Base-by-base conservation (phyloP, 2,888 invertebrate genomes). In the Disparrhopalites patrizii region DNA sequence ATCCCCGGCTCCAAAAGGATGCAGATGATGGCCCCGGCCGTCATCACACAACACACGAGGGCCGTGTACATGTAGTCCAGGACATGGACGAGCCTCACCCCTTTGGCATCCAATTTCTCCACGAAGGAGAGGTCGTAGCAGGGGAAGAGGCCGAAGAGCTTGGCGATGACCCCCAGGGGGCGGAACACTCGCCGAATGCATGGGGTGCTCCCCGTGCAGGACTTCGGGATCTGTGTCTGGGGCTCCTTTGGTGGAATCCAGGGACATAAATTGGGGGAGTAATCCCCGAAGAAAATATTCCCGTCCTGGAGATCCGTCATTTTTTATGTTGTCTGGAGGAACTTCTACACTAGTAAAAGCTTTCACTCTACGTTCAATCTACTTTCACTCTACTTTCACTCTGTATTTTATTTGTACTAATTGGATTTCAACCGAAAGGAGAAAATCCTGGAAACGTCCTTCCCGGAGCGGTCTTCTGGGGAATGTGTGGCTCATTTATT, bases 121-220 rank as follows among this genome's bases (percentile, higher is more conserved):
- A 66, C 61, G 38, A 73, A 71, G 13, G 60, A 47, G 20, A 73
- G 56, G 43, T 72, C 68, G 60, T 71, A 73, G 55, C 72, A 70
- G 2, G 73, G 73, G 51, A 73, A 72, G 1, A 73, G 55, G 5
- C 73, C 73, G 56, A 73, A 72, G 8, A 23, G 20, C 58, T 73
- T 73, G 20, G 73, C 71, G 20, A 66, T 65, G 4, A 70, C 47
- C 1, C 69, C 73, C 15, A 73, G 40, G 5, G 73, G 73, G 23
- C 65, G 63, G 40, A 73, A 73, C 7, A 68, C 66, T 25, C 47
- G 54, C 23, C 70, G 62, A n/a, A 73, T 65, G 38, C 65, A 65
- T 3, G 63, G 63, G 2, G 38, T 33, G 23, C 28, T 40, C 20
- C 18, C 18, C 5, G 15, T 40, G 13, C 40, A 7, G n/a, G 40